Percentiles rank a stretch among this genome's conserved stretches.
Evolutionary conservation across 1,140 invertebrate species (phyloP).

Genomic region (Aphidius gifuensis): DNA sequence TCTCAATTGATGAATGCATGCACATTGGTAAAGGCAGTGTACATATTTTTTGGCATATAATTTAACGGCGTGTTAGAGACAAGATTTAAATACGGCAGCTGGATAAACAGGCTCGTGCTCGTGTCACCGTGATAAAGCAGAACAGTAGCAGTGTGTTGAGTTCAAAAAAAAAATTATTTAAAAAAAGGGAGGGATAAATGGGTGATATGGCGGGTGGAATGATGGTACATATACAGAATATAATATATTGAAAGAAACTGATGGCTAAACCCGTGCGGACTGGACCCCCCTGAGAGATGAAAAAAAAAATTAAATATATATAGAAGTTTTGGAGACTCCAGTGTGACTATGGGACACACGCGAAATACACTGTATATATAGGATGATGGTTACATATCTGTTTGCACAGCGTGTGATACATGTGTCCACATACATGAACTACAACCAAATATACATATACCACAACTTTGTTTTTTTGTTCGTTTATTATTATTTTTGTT

Average conservation of each 20-base stretch:
- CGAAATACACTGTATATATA: neutral
- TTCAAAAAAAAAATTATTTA: slow-evolving; percentile 19
- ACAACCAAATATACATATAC: no score
- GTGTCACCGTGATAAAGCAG: slow-evolving; percentile 21
- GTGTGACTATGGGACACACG: slow-evolving; percentile 3
- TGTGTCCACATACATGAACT: slow-evolving; percentile 39
- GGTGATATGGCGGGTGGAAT: slow-evolving; percentile 18
- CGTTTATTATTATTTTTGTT: no score
- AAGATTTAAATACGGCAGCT: slow-evolving; percentile 55
- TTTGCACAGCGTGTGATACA: slow-evolving; percentile 54
- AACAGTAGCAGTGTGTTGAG: slow-evolving; percentile 23
- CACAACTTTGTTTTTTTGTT: no score
- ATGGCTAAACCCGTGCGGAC: slow-evolving; percentile 16
- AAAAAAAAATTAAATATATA: slow-evolving; percentile 13
- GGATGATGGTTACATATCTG: slow-evolving; percentile 25
- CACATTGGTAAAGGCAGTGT: slow-evolving; percentile 23
- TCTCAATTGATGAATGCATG: neutral
- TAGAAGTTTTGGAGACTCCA: slow-evolving; percentile 25
- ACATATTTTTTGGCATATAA: slow-evolving; percentile 58
- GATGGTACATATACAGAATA: neutral
- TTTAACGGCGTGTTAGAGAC: slow-evolving; percentile 54
- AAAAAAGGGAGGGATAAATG: slow-evolving; percentile 21
- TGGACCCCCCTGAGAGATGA: slow-evolving; percentile 21
- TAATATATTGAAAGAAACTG: no score
- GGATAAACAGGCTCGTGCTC: slow-evolving; percentile 49